A percentile compares a stretch with the other conserved stretches of the same genome.
phyloP scores from a whole-genome alignment of 2,888 invertebrate species.

The Colostygia pectinataria region DNA sequence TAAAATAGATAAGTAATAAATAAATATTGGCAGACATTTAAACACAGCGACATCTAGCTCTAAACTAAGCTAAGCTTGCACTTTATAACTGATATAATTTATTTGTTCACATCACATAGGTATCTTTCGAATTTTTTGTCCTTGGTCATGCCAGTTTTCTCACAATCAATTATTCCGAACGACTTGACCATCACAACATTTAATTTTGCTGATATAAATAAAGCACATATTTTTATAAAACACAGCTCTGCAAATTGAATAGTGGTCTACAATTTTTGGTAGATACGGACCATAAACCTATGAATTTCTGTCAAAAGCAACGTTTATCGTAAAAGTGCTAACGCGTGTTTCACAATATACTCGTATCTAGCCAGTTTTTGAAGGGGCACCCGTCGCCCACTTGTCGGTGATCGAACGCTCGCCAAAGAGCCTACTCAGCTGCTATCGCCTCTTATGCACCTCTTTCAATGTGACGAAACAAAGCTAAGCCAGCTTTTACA shows the following conservation, averaged over 20 bases:
- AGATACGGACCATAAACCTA: neutral
- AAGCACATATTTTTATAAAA: no score
- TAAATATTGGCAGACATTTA: no score
- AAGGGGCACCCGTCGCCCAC: slow-evolving; percentile 40
- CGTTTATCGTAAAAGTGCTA: slow-evolving; percentile 25
- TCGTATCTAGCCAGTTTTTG: slow-evolving; percentile 20
- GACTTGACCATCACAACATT: no score
- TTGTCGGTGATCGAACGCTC: slow-evolving; percentile 65
- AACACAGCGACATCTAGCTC: no score
- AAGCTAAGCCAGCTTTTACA: slow-evolving; percentile 34
- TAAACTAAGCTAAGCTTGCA: no score
- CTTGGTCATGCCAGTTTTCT: no score
- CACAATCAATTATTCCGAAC: no score
- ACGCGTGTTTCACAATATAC: slow-evolving; percentile 36
- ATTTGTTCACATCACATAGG: no score
- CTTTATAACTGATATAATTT: no score
- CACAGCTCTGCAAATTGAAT: neutral
- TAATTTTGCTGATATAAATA: no score
- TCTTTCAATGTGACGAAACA: slow-evolving; percentile 38
- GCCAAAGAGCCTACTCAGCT: slow-evolving; percentile 62
- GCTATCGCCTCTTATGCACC: slow-evolving; percentile 60
- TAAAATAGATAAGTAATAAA: no score
- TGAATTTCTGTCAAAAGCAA: slow-evolving; percentile 3
- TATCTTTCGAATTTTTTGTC: no score
- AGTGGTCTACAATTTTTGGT: neutral